Conservation (phyloP, 2,888 invertebrate genomes). For the Antheraea yamamai region DNA sequence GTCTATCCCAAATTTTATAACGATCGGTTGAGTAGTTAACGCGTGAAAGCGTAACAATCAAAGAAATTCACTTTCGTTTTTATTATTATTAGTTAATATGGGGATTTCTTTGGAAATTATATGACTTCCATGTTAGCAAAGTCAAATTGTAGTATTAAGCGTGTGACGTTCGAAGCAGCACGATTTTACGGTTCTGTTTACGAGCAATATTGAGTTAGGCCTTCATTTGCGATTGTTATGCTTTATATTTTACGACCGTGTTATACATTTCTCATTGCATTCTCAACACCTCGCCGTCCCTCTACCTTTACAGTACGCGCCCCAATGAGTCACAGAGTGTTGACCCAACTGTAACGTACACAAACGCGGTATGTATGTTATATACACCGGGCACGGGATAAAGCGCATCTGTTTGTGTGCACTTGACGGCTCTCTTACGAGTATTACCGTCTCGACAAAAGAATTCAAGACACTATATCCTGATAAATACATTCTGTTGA, state of each 20-base stretch:
- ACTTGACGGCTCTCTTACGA: not conserved
- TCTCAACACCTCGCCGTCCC: conserved; percentile 18
- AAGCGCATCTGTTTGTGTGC: conserved; percentile 14
- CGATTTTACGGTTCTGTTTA: not conserved
- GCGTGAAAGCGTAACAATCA: not conserved
- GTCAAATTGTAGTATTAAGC: not conserved
- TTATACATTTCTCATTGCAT: conserved; percentile 14
- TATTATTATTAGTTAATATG: too few relatives aligned
- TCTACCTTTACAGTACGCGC: not conserved
- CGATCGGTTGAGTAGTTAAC: not conserved
- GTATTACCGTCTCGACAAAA: not conserved
- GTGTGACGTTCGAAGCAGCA: not conserved
- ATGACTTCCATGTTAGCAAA: not conserved
- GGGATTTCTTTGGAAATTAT: not conserved
- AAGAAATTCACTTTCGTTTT: not conserved
- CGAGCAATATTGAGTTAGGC: not conserved
- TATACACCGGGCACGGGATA: conserved; percentile 12
- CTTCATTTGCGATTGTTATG: not conserved
- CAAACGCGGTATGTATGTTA: conserved; percentile 1
- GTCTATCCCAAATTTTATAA: not conserved
- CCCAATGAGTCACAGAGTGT: conserved; percentile 62
- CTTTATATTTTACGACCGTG: conserved; percentile 16
- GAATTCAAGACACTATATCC: not conserved
- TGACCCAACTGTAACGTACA: conserved; percentile 48
- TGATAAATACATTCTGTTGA: not conserved